Conservation (phyloP, 2,888 invertebrate genomes). For the Syrphus vitripennis region DNA sequence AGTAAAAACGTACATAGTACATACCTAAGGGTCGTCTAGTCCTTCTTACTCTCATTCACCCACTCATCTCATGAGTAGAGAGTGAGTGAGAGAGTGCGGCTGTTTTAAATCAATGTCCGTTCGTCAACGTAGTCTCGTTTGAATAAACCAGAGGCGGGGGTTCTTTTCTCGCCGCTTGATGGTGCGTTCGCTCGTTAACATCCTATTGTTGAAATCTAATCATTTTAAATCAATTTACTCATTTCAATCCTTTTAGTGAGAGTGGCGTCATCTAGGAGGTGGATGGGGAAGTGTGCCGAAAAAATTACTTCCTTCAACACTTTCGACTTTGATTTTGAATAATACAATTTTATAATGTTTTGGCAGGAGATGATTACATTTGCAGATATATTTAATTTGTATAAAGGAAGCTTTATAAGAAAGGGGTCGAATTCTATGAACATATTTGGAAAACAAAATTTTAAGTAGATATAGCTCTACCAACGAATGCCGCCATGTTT, state of each 20-base stretch:
- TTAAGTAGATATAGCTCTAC: background rate
- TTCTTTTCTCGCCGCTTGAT: background rate
- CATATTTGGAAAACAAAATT: background rate
- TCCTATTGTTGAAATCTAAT: slow-evolving; percentile 64
- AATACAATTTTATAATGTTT: background rate
- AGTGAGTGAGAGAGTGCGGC: background rate
- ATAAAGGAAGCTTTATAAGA: background rate
- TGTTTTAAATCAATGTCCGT: slow-evolving; percentile 49
- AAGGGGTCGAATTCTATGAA: slow-evolving; percentile 2
- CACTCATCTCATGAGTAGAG: background rate
- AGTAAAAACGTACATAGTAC: slow-evolving; percentile 25
- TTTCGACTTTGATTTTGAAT: slow-evolving; percentile 12
- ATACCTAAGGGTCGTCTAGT: slow-evolving; percentile 46
- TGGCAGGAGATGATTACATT: slow-evolving; percentile 2
- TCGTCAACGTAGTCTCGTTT: background rate
- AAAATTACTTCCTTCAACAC: slow-evolving; percentile 16
- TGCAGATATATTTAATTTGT: background rate
- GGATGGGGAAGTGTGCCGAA: background rate
- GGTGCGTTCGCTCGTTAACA: slow-evolving; percentile 54
- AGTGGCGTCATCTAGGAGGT: too few relatives aligned
- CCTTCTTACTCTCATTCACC: background rate
- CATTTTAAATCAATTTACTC: slow-evolving; percentile 66
- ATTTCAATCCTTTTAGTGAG: slow-evolving; percentile 38
- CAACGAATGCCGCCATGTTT: slow-evolving; percentile 48
- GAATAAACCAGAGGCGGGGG: background rate